Conservation (phyloP, 2,797 vertebrate genomes). For the Gobio occitaniae region DNA sequence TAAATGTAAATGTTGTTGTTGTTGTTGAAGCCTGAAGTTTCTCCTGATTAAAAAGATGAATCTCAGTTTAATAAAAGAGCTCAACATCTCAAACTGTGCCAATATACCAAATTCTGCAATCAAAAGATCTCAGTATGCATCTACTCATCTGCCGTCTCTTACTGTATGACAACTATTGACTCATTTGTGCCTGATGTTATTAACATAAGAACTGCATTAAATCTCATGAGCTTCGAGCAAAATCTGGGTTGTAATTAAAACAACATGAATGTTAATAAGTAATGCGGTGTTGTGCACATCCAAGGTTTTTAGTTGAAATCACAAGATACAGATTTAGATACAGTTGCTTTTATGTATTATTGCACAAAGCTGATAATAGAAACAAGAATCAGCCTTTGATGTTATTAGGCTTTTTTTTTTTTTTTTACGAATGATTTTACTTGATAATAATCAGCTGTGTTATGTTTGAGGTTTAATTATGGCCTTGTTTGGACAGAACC, state of each 20-base stretch:
- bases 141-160: too few species aligned
- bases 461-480: constrained; percentile 33
- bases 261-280: background rate
- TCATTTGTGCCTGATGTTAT: too few species aligned
- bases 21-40: too few species aligned
- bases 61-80: too few species aligned
- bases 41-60: too few species aligned
- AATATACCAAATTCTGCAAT: too few species aligned
- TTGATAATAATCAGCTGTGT: background rate
- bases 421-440: too few species aligned
- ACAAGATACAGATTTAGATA: background rate
- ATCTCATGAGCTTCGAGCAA: background rate
- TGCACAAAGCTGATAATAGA: background rate
- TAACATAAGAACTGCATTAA: too few species aligned
- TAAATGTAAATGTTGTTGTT: background rate
- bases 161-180: too few species aligned
- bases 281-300: background rate
- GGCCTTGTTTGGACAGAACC: constrained; percentile 43
- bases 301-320: background rate
- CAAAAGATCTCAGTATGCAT: too few species aligned
- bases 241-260: constrained; percentile 11
- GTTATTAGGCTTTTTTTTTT: background rate
- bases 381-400: background rate
- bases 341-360: background rate
- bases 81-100: too few species aligned